Conservation (phyloP, 1,140 invertebrate species). For the Lasioglossum baleicum region DNA sequence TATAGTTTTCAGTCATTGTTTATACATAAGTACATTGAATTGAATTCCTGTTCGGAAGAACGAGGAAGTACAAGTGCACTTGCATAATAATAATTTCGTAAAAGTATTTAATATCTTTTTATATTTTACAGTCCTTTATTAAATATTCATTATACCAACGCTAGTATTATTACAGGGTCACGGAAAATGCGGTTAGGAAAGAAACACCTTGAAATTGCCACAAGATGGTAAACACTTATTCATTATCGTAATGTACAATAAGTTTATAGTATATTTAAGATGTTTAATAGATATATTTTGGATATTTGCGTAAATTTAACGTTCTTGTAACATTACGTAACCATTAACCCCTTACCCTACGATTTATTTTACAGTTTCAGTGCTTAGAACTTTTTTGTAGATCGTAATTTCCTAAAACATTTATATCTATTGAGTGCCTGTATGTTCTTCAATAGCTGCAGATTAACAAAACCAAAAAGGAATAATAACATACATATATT, state of each 20-base stretch:
- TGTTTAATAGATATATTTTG: background rate
- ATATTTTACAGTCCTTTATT: background rate
- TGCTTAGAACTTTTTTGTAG: too few species aligned
- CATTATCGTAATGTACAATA: background rate
- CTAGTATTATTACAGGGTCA: background rate
- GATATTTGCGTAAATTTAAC: background rate
- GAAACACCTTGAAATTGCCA: constrained; percentile 53
- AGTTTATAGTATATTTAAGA: background rate
- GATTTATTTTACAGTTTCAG: too few species aligned
- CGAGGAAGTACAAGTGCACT: background rate
- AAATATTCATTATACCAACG: background rate
- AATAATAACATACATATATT: too few species aligned
- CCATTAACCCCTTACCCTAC: background rate
- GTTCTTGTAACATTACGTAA: background rate
- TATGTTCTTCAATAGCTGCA: too few species aligned
- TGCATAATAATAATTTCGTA: background rate
- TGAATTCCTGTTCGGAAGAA: too few species aligned
- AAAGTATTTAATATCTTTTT: background rate
- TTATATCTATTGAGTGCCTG: too few species aligned
- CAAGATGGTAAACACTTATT: constrained; percentile 51
- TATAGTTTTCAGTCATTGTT: too few species aligned
- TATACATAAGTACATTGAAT: too few species aligned
- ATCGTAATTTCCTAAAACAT: too few species aligned
- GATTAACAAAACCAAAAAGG: too few species aligned
- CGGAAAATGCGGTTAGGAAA: constrained; percentile 46